Evolutionary conservation across 2,888 invertebrate species (phyloP).

Genomic region (Phragmatobia fuliginosa): DNA sequence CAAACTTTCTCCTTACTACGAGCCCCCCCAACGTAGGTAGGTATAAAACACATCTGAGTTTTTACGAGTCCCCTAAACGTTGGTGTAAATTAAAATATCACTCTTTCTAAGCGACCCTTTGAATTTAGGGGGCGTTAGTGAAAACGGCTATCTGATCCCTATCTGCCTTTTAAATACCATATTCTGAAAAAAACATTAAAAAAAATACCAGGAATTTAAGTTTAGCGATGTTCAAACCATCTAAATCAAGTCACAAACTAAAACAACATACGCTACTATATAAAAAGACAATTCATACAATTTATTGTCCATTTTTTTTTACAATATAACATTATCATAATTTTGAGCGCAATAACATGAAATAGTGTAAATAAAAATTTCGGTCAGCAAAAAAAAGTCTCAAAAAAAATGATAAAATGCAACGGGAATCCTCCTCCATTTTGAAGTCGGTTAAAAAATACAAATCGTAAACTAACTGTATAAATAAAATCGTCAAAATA

Average conservation of each 20-base stretch:
- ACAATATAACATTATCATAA: background rate
- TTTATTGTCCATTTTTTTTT: constrained; percentile 4
- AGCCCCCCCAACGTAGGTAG: too few relatives aligned
- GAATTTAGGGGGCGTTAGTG: too few relatives aligned
- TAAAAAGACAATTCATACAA: background rate
- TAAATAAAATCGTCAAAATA: constrained; percentile 4
- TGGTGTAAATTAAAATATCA: too few relatives aligned
- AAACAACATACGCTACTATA: background rate
- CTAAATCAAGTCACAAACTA: background rate
- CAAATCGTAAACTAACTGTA: background rate
- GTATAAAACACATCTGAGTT: too few relatives aligned
- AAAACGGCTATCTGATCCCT: too few relatives aligned
- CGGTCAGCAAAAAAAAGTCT: background rate
- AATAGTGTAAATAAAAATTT: background rate
- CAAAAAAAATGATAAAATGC: too few relatives aligned
- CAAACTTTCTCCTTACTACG: too few relatives aligned
- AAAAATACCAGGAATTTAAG: background rate
- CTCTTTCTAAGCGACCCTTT: too few relatives aligned
- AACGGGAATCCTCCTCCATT: too few relatives aligned
- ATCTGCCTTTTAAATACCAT: background rate
- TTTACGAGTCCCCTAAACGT: too few relatives aligned
- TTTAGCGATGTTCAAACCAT: background rate
- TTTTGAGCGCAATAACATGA: constrained; percentile 1
- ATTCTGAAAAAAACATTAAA: background rate
- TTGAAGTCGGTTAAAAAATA: too few relatives aligned